Evolutionary conservation across 2,888 invertebrate genomes (phyloP), one percentile per base, ranked within the genome.

Genomic region (Pollenia angustigena): DNA sequence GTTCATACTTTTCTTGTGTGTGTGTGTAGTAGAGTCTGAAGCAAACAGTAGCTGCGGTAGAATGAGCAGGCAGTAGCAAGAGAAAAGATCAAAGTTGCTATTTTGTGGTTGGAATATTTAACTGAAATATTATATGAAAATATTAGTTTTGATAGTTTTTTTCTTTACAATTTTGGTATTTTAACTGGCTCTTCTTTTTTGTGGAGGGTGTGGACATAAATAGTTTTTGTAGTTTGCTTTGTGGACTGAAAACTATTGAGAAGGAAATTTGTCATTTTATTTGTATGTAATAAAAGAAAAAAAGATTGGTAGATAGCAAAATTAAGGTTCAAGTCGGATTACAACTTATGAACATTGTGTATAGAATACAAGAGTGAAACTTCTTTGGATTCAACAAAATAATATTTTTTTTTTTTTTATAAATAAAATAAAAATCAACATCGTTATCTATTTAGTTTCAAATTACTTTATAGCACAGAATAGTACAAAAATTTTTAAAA

Each of bases 31-130:
- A 40, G 50, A 2, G 14, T 60, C 12, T 58, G 0, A 11, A 60
- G 14, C 2, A 8, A 68, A 18, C 18, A 66, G 40, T 9, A 52
- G 72, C 44, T 52, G 56, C 40, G 71, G 40, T 46, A 18, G n/a
- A n/a, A 42, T 1, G 23, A 50, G 23, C 60, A 46, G 66, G 64
- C 64, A 72, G 44, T 42, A 52, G 56, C 16, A 50, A 56, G 56
- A 56, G 71, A 81, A 80, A 87, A 87, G 86, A 87, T 87, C 86
- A 87, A 87, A 87, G 86, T 81, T 87, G 81, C 81, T 87, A 87
- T 87, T 87, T 84, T 84, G 86, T 81, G 84, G 86, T 87, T 84
- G 52, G 84, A 83, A 87, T 87, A 84, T 87, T 83, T 81, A 84
- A 84, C 76, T 76, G 68, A 84, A 87, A 83, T 87, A 87, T 87